Base-by-base conservation (phyloP, 1,140 invertebrate genomes). In the Sinonovacula constricta region DNA sequence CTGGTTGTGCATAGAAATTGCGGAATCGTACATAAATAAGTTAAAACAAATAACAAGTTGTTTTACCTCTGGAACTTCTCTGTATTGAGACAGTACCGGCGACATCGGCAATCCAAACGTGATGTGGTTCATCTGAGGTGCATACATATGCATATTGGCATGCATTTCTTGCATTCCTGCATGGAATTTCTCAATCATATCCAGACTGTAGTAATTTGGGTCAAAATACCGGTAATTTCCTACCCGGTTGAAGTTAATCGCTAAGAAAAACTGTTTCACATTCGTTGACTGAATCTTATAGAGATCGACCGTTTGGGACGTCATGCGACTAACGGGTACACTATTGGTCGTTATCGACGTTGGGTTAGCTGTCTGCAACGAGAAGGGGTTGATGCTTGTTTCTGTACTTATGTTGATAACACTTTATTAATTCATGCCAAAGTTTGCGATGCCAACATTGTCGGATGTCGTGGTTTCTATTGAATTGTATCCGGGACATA, bases 81-180 rank as follows among this genome's bases (percentile, higher is more conserved):
- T n/a, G 45, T 67, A 77, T n/a, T 77, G 74, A 7, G 74, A 30
- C 10, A 77, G 26, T 24, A 68, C 51, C 4, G 74, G 74, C 15
- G 74, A 45, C 63, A 49, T 24, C 22, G 74, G 74, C 63, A 59
- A 51, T 18, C n/a, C 59, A 30, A 45, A 77, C 0, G 74, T 67
- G 18, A 77, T 77, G 22, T 67, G 18, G 45, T 77, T 77, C 36
- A 77, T 77, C 22, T 77, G 74, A 31, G 68, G 31, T 1, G 74
- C 62, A 34, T 59, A 49, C 74, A 77, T 22, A 60, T 77, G 74
- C 54, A 31, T n/a, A n/a, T n/a, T n/a, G n/a, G n/a, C n/a, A n/a
- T n/a, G n/a, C n/a, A n/a, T 77, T 1, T 26, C 74, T 31, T 77
- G 74, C 0, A 49, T n/a, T 22, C 74, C 74, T 15, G 22, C 34